phyloP scores from a whole-genome alignment of 1,140 invertebrate genomes.

The Spodoptera litura region DNA sequence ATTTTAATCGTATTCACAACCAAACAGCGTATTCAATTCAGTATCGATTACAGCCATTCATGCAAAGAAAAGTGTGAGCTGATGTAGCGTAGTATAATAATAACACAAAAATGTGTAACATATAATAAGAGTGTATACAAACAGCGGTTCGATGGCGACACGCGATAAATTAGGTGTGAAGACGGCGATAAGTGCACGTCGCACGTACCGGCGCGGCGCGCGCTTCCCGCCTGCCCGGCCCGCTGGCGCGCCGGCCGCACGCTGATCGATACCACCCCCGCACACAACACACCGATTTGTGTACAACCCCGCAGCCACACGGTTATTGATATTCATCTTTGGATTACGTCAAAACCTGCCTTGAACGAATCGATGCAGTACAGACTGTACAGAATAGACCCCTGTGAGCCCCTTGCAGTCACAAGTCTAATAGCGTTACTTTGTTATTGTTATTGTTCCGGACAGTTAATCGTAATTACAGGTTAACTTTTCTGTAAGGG shows the following conservation, averaged over 20 bases:
- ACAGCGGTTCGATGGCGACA: constrained; percentile 66
- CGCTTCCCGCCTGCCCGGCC: constrained; percentile 56
- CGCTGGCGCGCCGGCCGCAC: constrained; percentile 50
- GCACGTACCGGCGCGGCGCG: constrained; percentile 54
- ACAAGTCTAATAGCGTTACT: too few species aligned
- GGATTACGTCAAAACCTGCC: constrained; percentile 14
- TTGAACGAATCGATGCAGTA: not conserved
- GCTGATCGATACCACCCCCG: constrained; percentile 72
- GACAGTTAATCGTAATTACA: not conserved
- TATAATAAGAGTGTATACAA: constrained; percentile 57
- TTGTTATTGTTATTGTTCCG: not conserved
- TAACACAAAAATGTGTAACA: constrained; percentile 47
- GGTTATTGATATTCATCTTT: constrained; percentile 45
- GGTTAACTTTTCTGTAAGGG: too few species aligned
- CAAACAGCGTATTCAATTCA: not conserved
- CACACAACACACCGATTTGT: constrained; percentile 53
- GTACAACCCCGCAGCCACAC: constrained; percentile 49
- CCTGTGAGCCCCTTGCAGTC: not conserved
- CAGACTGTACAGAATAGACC: not conserved
- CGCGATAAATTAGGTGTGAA: constrained; percentile 82
- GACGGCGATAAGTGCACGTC: constrained; percentile 77
- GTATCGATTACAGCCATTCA: constrained; percentile 16
- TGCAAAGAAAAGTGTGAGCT: constrained; percentile 4
- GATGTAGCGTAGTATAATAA: constrained; percentile 45
- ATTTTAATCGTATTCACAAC: not conserved